Evolutionary conservation across 2,888 invertebrate species (phyloP).

Genomic region (Cryptophagus acutangulus): DNA sequence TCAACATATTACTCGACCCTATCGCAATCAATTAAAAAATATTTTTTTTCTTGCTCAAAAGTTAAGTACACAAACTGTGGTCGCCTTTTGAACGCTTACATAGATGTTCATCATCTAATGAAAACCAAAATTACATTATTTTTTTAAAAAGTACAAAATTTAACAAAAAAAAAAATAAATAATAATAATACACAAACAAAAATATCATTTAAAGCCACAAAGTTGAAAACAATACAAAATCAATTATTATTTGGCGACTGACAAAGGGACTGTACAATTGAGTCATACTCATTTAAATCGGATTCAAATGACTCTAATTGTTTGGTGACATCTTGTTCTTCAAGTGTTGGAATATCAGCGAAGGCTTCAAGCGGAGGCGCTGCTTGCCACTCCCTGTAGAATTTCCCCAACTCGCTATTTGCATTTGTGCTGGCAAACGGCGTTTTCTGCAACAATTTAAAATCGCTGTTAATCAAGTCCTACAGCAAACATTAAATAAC

Average conservation of each 20-base stretch:
- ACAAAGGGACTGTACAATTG: constrained; percentile 66
- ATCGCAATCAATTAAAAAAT: too few species aligned
- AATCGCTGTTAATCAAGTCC: too few species aligned
- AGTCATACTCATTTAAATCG: constrained; percentile 70
- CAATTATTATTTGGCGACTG: constrained; percentile 56
- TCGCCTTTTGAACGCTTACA: too few species aligned
- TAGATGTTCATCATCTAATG: too few species aligned
- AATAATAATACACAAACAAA: neutral
- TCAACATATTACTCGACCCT: too few species aligned
- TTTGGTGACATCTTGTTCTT: constrained; percentile 55
- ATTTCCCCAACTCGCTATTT: constrained; percentile 69
- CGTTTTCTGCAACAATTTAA: constrained; percentile 69
- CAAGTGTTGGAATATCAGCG: constrained; percentile 55
- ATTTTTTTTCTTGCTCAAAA: too few species aligned
- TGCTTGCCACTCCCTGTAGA: constrained; percentile 74
- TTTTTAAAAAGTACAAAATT: too few species aligned
- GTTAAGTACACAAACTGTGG: too few species aligned
- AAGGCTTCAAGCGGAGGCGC: constrained; percentile 50
- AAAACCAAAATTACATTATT: too few species aligned
- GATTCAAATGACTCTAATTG: constrained; percentile 73
- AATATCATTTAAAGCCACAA: constrained; percentile 1
- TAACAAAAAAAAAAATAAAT: too few species aligned
- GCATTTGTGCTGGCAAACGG: constrained; percentile 72
- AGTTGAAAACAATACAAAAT: too few species aligned
- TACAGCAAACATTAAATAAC: too few species aligned